Evolutionary conservation across 2,113 vertebrate genomes (phyloP), one percentile per base, ranked within the genome.

Genomic region (Puma concolor): DNA sequence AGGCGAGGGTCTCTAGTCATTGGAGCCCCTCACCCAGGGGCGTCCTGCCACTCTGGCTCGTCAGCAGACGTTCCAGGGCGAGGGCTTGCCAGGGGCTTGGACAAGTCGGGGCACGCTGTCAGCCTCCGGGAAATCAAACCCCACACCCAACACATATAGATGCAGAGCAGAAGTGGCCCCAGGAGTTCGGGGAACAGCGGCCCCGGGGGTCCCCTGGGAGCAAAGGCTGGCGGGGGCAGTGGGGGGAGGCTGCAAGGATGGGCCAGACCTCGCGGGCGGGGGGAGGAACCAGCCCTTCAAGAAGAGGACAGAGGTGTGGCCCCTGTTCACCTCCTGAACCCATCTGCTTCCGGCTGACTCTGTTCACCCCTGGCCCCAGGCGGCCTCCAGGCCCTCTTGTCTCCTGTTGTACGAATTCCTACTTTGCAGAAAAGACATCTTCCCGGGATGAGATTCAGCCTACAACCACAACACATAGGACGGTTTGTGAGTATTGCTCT

Each of bases 381-480:
- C 4, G 1, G n/a, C 38, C 81, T 82, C 27, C 38, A 4, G 31
- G n/a, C 44, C 23, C 64, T 41, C 41, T 12, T n/a, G 38, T 48
- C 7, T n/a, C 50, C 80, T 31, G 31, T 4, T 57, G 29, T 5
- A 52, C 64, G 83, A 27, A 64, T 14, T 31, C 27, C n/a, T 16
- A 14, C 36, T 60, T 52, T 31, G 52, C 86, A 64, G 36, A 76
- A 60, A 89, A 66, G 60, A 60, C 10, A 63, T 38, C 57, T 54
- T 72, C 74, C 84, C 10, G 9, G 33, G 50, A 27, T 52, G 12
- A 50, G 64, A 44, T 17, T 82, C 41, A 63, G 33, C 31, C 66
- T 38, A 14, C 4, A 50, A 12, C 19, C 15, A 10, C 41, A 5
- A 7, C 0, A 2, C 0, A 1, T 7, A 19, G 4, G 10, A 7